Evolutionary conservation across 2,113 vertebrate species (phyloP).

Genomic region (Sisor rabdophorus): DNA sequence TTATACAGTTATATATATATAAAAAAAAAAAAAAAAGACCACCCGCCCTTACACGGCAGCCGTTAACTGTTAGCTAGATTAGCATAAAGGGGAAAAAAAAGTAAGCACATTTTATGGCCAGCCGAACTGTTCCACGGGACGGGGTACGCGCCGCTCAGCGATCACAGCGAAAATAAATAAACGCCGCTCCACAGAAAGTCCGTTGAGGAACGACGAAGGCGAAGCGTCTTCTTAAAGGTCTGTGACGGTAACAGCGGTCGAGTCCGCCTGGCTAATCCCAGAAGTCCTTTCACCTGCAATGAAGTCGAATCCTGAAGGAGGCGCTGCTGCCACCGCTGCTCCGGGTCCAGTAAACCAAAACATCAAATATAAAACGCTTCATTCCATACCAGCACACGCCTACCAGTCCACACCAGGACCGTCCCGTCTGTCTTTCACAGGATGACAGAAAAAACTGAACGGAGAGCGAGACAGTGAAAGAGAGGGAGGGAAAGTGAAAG

Average conservation of each 20-base stretch:
- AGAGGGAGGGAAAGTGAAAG: neutral
- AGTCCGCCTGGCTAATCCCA: neutral
- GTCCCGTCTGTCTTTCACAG: conserved; percentile 27
- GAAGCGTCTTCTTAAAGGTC: conserved; percentile 6
- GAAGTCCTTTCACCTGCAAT: conserved; percentile 7
- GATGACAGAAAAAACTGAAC: too few species aligned
- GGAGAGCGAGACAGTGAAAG: neutral
- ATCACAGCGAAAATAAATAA: neutral
- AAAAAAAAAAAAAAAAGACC: neutral
- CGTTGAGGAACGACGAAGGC: neutral
- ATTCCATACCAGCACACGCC: conserved; percentile 2
- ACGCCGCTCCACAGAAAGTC: neutral
- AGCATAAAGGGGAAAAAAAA: neutral
- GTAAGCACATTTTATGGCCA: neutral
- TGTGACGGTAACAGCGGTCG: neutral
- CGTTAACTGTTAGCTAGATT: conserved; percentile 5
- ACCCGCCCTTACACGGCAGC: too few species aligned
- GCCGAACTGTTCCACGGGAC: conserved; percentile 14
- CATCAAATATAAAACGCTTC: neutral
- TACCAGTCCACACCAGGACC: neutral
- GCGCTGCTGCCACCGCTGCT: neutral
- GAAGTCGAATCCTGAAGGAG: neutral
- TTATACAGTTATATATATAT: too few species aligned
- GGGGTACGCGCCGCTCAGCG: conserved; percentile 1
- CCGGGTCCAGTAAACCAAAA: neutral